Evolutionary conservation across 1,140 invertebrate genomes (phyloP), one percentile per base, ranked within the genome.

Genomic region (Lordiphosa mommai): DNA sequence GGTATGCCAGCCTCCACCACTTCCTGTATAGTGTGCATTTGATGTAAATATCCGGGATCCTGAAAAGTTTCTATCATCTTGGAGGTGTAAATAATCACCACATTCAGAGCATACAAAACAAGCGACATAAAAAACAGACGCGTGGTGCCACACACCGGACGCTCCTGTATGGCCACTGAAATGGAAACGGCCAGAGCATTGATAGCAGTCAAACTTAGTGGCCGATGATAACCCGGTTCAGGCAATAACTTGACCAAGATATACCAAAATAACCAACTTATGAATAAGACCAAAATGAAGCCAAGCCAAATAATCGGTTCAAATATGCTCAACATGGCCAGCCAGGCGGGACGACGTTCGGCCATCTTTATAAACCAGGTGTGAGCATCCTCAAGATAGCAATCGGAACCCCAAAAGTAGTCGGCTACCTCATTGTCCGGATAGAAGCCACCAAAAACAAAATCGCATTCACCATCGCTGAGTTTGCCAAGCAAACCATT

Each of bases 391-490:
- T 89, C 80, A 7, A 91, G 71, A 59, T 92, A 92, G 1, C 85
- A 82, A 2, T 84, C 77, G n/a, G 89, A 90, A 6, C 86, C 86
- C 55, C 91, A 91, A 61, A 91, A 92, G 60, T 89, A 88, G 38
- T 90, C 89, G 12, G 89, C 88, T 3, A 91, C 89, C 56, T 91
- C 90, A 55, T 90, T 90, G 68, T 92, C 91, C 12, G 91, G 91
- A 79, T 89, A 91, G 52, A 89, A 91, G 23, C 90, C 91, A 2
- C 91, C 91, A 7, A 91, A 56, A 3, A 91, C 63, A 2, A 92
- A 87, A 14, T 91, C 88, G 2, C 89, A 91, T 51, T 88, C 84
- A 44, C 88, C 89, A 0, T 74, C 58, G 7, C 61, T 49, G 0
- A 92, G 34, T 7, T 87, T 61, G 1, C 80, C 87, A 29, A 91